A percentile compares a stretch with the other conserved stretches of the same genome.
These are phyloP conservation scores for Scleropages formosus DNA, from an alignment of 2,797 vertebrate genomes.

Conservation along the genomic window DNA sequence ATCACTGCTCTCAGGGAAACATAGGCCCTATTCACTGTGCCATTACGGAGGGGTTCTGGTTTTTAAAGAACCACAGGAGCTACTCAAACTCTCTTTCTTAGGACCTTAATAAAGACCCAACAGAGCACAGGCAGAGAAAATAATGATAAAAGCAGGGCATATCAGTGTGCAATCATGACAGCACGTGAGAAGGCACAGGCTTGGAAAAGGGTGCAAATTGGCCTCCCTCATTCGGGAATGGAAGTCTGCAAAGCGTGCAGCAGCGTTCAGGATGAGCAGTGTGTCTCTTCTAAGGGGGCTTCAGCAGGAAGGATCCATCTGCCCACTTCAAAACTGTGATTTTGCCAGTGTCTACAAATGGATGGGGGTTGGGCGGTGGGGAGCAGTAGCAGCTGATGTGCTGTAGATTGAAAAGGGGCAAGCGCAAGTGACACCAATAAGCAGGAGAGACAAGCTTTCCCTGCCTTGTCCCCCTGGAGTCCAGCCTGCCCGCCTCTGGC, in stretches of 20 bases:
- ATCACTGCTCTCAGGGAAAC: too few relatives aligned
- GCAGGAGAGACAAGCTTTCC: neutral
- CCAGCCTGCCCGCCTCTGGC: too few relatives aligned
- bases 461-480: neutral
- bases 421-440: slow-evolving; percentile 6
- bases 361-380: neutral
- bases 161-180: slow-evolving; percentile 13
- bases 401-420: slow-evolving; percentile 24
- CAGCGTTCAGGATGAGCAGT: slow-evolving; percentile 22
- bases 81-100: slow-evolving; percentile 3
- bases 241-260: slow-evolving; percentile 15
- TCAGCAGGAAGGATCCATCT: slow-evolving; percentile 40
- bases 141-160: neutral
- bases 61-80: neutral
- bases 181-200: neutral
- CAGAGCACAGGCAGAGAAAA: neutral
- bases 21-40: neutral
- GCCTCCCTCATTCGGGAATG: slow-evolving; percentile 12
- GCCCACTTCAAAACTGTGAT: slow-evolving; percentile 27
- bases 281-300: slow-evolving; percentile 12
- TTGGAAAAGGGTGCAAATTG: neutral
- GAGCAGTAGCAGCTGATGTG: slow-evolving; percentile 13
- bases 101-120: slow-evolving; percentile 21
- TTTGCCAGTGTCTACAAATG: slow-evolving; percentile 31
- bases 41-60: too few relatives aligned